Percentiles rank a stretch among this genome's conserved stretches.
phyloP scores from a whole-genome alignment of 2,797 vertebrate species.

The Salarias fasciatus region DNA sequence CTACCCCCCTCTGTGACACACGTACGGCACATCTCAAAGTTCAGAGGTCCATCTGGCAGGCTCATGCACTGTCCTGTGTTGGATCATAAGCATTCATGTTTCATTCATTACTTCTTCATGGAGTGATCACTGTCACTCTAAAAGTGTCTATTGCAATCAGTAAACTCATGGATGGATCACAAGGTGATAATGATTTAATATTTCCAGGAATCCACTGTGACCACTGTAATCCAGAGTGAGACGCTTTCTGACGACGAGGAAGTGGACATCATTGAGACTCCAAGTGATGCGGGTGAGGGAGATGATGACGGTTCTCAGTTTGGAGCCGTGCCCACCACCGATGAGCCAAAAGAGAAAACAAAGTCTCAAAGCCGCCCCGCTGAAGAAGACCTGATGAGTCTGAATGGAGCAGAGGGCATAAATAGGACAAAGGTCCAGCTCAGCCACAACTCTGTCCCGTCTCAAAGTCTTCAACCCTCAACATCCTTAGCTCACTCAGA shows the following conservation, averaged over 20 bases:
- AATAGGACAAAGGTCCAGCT: constrained; percentile 12
- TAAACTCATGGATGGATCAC: no score
- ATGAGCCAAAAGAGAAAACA: constrained; percentile 2
- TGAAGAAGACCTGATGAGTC: neutral
- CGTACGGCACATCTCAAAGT: no score
- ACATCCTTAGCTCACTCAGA: constrained; percentile 20
- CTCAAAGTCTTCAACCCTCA: constrained; percentile 4
- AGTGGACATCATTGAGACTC: constrained; percentile 92
- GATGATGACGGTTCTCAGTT: neutral
- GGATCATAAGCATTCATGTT: no score
- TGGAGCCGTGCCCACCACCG: neutral
- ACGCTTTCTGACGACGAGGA: constrained; percentile 93
- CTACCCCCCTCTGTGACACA: no score
- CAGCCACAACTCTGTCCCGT: neutral
- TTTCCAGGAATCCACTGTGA: constrained; percentile 58
- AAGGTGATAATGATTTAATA: no score
- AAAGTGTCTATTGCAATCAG: no score
- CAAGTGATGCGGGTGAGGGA: constrained; percentile 13
- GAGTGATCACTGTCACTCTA: no score
- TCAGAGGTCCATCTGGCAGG: no score
- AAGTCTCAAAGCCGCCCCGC: no score
- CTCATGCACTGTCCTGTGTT: neutral
- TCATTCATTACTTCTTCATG: no score
- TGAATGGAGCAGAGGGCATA: neutral
- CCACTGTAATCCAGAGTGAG: constrained; percentile 92